phyloP scores from a whole-genome alignment of 2,113 vertebrate species.

The Poeciliopsis retropinna region DNA sequence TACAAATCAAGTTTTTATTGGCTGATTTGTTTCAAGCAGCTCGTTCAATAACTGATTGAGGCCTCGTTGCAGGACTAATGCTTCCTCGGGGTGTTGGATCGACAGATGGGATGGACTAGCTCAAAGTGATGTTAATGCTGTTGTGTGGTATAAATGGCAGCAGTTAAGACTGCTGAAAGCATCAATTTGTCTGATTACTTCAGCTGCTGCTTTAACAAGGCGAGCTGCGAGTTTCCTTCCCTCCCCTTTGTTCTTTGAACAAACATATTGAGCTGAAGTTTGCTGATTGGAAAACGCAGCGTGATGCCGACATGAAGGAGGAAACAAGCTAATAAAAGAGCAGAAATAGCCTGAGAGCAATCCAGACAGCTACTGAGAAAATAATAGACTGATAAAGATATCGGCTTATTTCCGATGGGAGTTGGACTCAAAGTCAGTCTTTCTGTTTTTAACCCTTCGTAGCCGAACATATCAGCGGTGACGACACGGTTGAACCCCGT shows the following conservation, averaged over 20 bases:
- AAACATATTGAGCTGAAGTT: not conserved
- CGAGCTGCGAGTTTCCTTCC: not conserved
- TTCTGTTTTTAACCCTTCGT: too few species aligned
- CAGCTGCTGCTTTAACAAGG: conserved; percentile 4
- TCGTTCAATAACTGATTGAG: not conserved
- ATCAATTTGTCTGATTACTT: conserved; percentile 4
- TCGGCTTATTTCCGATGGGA: too few species aligned
- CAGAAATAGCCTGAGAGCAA: too few species aligned
- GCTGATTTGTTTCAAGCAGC: not conserved
- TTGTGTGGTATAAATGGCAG: not conserved
- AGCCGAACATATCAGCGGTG: too few species aligned
- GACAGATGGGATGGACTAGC: conserved; percentile 10
- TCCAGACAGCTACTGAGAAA: too few species aligned
- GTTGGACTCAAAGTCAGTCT: too few species aligned
- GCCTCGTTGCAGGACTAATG: not conserved
- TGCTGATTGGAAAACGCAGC: not conserved
- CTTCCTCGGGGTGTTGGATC: not conserved
- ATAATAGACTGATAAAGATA: too few species aligned
- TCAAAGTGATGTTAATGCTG: not conserved
- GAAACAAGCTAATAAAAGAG: not conserved
- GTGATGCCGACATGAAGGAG: not conserved
- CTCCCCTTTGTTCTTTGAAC: not conserved
- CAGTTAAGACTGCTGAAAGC: not conserved
- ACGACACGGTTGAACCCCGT: too few species aligned
- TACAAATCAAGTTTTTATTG: not conserved